Base-by-base conservation (phyloP, 2,888 invertebrate species). In the Brenthis daphne region DNA sequence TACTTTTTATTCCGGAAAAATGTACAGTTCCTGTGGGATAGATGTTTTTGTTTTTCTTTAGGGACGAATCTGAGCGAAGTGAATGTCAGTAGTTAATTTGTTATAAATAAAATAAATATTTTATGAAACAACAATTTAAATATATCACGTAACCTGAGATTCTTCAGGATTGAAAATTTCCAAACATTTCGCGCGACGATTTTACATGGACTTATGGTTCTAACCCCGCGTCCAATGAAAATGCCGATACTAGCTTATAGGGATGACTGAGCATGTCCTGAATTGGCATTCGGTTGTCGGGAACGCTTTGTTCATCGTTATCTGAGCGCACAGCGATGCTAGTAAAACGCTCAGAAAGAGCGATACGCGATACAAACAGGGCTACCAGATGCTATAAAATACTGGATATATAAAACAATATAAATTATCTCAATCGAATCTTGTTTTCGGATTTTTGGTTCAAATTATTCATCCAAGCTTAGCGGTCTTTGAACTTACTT, bases 241-340 rank as follows among this genome's bases (percentile, higher is more conserved):
- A 68, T 61, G 53, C 66, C 68, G 66, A 73, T 70, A 69, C 60
- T 63, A 64, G 57, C 65, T 77, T 75, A 74, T 75, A 81, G 73
- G 84, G 84, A 81, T 84, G 84, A 84, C 77, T 83, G 85, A 80
- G 82, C 84, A 84, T 82, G 82, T 79, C 76, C 79, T 77, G 72
- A 68, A 64, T 72, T 55, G 67, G 67, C 70, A 65, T 72, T 65
- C 63, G 68, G 63, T 65, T 70, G 69, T 70, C 79, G 78, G 80
- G 82, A 78, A 72, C 81, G 83, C 84, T 82, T 85, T 85, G 84
- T 85, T 76, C 82, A 77, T 75, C 84, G 78, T 77, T 85, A 85
- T 86, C 85, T 81, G 83, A 81, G 81, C 82, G 83, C 81, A 80
- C 84, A 85, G 85, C 81, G 79, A 83, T 81, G 85, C 79, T 84